Evolutionary conservation across 2,888 invertebrate genomes (phyloP).

Genomic region (Aleiodes leptofemur): DNA sequence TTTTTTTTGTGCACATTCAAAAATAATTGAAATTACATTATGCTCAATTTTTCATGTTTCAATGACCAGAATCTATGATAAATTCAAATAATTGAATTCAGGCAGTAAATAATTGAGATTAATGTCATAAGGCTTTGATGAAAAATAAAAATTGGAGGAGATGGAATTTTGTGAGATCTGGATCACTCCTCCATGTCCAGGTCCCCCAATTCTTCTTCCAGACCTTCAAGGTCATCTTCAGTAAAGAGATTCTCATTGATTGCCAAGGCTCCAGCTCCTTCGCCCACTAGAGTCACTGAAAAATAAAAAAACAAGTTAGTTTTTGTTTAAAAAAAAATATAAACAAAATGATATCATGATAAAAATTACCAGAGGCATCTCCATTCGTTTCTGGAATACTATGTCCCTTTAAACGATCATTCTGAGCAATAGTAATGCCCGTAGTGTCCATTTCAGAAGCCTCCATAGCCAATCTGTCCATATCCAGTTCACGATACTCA

Average conservation of each 20-base stretch:
- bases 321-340: no score
- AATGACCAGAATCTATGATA: neutral
- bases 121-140: constrained; percentile 31
- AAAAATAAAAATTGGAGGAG: constrained; percentile 54
- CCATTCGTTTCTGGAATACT: constrained; percentile 64
- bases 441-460: constrained; percentile 88
- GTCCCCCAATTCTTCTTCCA: constrained; percentile 90
- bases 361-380: constrained; percentile 62
- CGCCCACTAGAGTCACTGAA: constrained; percentile 65
- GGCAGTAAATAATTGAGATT: constrained; percentile 52
- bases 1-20: constrained; percentile 35
- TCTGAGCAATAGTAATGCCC: constrained; percentile 81
- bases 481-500: constrained; percentile 86
- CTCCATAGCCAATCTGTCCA: constrained; percentile 84
- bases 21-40: neutral
- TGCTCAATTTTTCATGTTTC: neutral
- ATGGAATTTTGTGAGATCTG: constrained; percentile 59
- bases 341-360: neutral
- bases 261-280: constrained; percentile 81
- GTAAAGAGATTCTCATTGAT: constrained; percentile 96
- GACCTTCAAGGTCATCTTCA: constrained; percentile 87
- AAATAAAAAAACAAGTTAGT: no score
- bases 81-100: constrained; percentile 20
- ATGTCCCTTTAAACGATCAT: constrained; percentile 79
- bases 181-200: constrained; percentile 83